Evolutionary conservation across 1,140 invertebrate species (phyloP), one percentile per base, ranked within the genome.

Genomic region (Agrypnia vestita): DNA sequence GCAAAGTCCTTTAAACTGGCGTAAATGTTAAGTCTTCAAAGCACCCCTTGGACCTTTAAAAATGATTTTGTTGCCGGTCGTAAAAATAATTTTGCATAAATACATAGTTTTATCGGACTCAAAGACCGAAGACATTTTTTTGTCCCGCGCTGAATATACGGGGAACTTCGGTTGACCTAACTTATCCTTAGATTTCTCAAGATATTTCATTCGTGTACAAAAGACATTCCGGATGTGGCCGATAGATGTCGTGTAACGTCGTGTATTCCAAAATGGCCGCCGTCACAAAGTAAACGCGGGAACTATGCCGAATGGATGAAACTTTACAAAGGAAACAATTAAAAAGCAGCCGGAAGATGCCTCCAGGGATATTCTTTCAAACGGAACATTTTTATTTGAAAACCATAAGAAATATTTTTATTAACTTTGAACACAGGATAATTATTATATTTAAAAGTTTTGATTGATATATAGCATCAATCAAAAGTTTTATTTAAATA

Each of bases 271-370:
- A 8, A 17, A 59, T 15, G 21, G 12, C 55, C 25, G 25, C 25
- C 25, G 25, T 35, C 17, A 59, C 55, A 59, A 21, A 59, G 55
- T 35, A 59, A 59, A 59, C 55, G 17, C 15, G 12, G 10, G 21
- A 59, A 59, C 55, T 59, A 59, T 21, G 55, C 55, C 15, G 55
- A 59, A 59, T 21, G 55, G 55, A 15, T 59, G 55, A 21, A 59
- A 59, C 55, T 59, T 64, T 64, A 15, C 19, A 13, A 25, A 43
- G 61, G 61, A 64, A 59, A 59, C 61, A 64, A 43, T 64, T 64
- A 64, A 64, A 21, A 64, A 64, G 61, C 13, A 43, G n/a, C 19
- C 61, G 25, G 8, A 19, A 35, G 25, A n/a, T 11, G 61, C 61
- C 61, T 64, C 8, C 10, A n/a, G 25, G 4, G 19, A 43, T 19